phyloP scores from a whole-genome alignment of 2,888 invertebrate species.

The Cantharis rustica region DNA sequence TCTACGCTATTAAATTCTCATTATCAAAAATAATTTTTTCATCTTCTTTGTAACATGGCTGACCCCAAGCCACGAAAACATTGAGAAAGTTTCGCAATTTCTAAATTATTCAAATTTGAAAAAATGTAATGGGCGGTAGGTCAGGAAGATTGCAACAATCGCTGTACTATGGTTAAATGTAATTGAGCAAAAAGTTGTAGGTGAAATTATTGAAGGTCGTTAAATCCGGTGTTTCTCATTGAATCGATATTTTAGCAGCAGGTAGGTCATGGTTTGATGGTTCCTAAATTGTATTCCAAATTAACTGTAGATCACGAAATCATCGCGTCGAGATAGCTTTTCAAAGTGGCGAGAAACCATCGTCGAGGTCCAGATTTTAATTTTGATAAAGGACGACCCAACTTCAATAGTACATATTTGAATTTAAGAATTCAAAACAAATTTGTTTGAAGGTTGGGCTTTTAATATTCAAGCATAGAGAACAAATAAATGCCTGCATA shows the following conservation, averaged over 20 bases:
- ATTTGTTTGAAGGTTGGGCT: neutral
- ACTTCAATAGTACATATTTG: neutral
- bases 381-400: neutral
- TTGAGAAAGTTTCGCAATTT: neutral
- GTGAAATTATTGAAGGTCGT: slow-evolving; percentile 22
- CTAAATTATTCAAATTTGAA: neutral
- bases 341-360: neutral
- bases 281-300: neutral
- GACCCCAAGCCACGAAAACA: neutral
- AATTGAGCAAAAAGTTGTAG: slow-evolving; percentile 15
- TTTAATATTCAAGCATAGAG: neutral
- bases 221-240: slow-evolving; percentile 9
- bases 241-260: neutral
- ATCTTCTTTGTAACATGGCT: neutral
- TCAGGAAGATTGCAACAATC: neutral
- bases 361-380: neutral
- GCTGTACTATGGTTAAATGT: neutral
- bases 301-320: neutral
- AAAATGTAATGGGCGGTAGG: neutral
- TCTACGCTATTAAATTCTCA: neutral
- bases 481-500: slow-evolving; percentile 10
- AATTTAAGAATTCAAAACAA: neutral
- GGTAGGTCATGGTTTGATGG: neutral
- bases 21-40: neutral
- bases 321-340: neutral